These are phyloP conservation scores for Orthosia gracilis DNA, from an alignment of 2,888 invertebrate genomes.

Conservation along the genomic window DNA sequence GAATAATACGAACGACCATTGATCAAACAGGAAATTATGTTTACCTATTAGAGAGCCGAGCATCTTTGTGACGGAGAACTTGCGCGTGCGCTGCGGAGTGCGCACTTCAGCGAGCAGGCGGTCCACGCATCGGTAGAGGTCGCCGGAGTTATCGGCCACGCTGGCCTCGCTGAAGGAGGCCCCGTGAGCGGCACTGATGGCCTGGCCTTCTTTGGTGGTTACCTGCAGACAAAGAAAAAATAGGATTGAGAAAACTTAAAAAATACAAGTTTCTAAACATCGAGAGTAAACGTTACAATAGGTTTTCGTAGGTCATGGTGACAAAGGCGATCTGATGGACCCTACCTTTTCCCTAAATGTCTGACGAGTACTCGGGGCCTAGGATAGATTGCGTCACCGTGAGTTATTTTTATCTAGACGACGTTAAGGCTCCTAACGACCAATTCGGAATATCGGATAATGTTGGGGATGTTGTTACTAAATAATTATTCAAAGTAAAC, in stretches of 20 bases:
- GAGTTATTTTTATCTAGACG: constrained; percentile 39
- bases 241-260: neutral
- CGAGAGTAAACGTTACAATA: neutral
- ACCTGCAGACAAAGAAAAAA: constrained; percentile 88
- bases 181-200: constrained; percentile 92
- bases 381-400: constrained; percentile 12
- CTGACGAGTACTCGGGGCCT: neutral
- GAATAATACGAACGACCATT: neutral
- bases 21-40: constrained; percentile 25
- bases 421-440: constrained; percentile 37
- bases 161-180: constrained; percentile 96
- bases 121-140: constrained; percentile 94
- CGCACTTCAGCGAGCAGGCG: constrained; percentile 93
- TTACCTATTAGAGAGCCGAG: constrained; percentile 94
- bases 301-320: constrained; percentile 4
- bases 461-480: constrained; percentile 32
- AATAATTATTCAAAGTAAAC: constrained; percentile 62
- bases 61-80: constrained; percentile 95
- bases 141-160: constrained; percentile 94
- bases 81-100: constrained; percentile 92
- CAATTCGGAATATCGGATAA: constrained; percentile 18
- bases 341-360: neutral
- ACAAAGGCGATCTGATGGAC: neutral
- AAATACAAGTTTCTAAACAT: neutral
- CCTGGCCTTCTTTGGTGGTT: constrained; percentile 93